These are phyloP conservation scores for Tachina lurida DNA, from an alignment of 2,888 invertebrate species.

Conservation along the genomic window DNA sequence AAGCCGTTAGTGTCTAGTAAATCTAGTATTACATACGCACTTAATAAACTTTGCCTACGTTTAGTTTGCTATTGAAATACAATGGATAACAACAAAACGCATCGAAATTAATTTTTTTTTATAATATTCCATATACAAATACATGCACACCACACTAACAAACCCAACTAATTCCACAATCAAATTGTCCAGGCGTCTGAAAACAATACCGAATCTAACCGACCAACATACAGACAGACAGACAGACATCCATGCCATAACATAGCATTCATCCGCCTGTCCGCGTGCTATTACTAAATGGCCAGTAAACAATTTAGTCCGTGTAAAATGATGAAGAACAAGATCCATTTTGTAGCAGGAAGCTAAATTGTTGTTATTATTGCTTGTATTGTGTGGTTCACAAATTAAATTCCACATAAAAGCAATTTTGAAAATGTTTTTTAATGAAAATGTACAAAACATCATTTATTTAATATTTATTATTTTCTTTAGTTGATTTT, in stretches of 20 bases:
- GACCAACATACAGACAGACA: neutral
- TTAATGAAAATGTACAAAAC: constrained; percentile 73
- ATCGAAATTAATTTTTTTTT: constrained; percentile 43
- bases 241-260: neutral
- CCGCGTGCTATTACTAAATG: constrained; percentile 20
- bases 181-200: constrained; percentile 29
- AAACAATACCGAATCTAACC: constrained; percentile 25
- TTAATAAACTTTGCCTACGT: neutral
- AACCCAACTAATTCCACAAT: constrained; percentile 20
- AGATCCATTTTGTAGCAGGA: constrained; percentile 72
- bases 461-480: constrained; percentile 72
- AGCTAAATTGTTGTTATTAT: constrained; percentile 80
- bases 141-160: constrained; percentile 10
- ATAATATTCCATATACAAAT: constrained; percentile 50
- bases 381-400: constrained; percentile 79
- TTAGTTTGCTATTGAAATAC: neutral
- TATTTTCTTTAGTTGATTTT: constrained; percentile 52
- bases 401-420: constrained; percentile 82
- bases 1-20: no score
- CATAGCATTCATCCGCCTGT: neutral
- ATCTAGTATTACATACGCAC: neutral
- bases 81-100: constrained; percentile 29
- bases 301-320: constrained; percentile 62
- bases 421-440: constrained; percentile 76
- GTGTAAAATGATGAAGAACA: constrained; percentile 50